Conservation (phyloP, 2,888 invertebrate genomes). For the Epirrhoe tristata region DNA sequence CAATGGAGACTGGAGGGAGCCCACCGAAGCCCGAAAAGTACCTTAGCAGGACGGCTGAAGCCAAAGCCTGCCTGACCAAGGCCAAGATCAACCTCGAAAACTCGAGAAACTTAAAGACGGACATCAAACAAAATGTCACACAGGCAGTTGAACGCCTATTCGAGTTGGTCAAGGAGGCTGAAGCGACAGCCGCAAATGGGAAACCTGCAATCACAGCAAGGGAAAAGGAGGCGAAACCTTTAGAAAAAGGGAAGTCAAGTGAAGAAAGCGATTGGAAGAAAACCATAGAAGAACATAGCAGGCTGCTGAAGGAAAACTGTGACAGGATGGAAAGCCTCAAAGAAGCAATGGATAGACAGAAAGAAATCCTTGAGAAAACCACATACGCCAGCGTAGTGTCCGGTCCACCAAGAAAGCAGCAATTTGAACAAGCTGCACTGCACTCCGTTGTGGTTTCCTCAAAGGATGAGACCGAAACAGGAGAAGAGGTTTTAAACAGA, state of each 20-base stretch:
- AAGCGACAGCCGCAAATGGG: no score
- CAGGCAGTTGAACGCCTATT: not conserved
- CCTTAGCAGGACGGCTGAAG: not conserved
- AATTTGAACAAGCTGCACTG: constrained; percentile 6
- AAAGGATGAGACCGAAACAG: constrained; percentile 22
- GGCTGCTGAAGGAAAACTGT: not conserved
- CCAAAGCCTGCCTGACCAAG: not conserved
- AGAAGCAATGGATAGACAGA: not conserved
- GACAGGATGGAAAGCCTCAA: not conserved
- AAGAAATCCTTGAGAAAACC: not conserved
- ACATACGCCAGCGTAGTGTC: not conserved
- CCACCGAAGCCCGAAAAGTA: not conserved
- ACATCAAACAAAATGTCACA: not conserved
- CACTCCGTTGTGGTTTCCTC: constrained; percentile 30
- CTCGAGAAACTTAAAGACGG: not conserved
- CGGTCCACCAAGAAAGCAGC: not conserved
- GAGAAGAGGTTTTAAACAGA: constrained; percentile 22
- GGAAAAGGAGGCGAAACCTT: no score
- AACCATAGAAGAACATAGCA: not conserved
- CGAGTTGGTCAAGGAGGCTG: not conserved
- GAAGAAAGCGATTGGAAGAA: no score
- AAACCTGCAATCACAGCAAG: no score
- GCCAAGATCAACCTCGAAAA: not conserved
- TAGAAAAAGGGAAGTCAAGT: no score
- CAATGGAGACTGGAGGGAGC: not conserved